These are phyloP conservation scores for Lutjanus campechanus DNA, from an alignment of 2,797 vertebrate genomes.

Conservation along the genomic window DNA sequence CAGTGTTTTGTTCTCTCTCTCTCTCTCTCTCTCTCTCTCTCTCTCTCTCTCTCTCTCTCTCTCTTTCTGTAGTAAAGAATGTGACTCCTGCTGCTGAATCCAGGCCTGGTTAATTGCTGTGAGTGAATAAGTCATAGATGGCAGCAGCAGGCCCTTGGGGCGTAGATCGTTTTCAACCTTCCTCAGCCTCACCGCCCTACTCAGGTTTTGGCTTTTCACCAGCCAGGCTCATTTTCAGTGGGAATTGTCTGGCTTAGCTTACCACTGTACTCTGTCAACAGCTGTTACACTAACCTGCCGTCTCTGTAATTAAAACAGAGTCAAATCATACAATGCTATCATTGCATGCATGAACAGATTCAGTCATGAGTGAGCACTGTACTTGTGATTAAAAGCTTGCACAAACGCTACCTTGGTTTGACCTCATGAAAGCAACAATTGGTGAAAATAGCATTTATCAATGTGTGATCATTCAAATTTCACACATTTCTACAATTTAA, in stretches of 20 bases:
- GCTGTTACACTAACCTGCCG: slow-evolving; percentile 55
- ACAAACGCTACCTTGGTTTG: slow-evolving; percentile 19
- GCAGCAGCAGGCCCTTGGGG: slow-evolving; percentile 70
- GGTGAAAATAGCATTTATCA: background rate
- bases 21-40: slow-evolving; percentile 27
- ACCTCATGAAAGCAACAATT: background rate
- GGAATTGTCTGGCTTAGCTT: slow-evolving; percentile 51
- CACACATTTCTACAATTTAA: background rate
- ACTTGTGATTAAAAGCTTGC: background rate
- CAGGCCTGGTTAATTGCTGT: slow-evolving; percentile 79
- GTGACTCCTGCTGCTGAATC: slow-evolving; percentile 73
- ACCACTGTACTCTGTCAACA: slow-evolving; percentile 63
- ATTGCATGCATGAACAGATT: slow-evolving; percentile 47
- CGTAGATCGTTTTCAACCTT: slow-evolving; percentile 79
- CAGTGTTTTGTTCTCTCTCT: slow-evolving; percentile 37
- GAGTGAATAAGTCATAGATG: slow-evolving; percentile 80
- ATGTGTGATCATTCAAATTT: background rate
- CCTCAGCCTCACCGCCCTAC: slow-evolving; percentile 63
- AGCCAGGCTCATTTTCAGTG: slow-evolving; percentile 66
- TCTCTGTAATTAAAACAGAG: slow-evolving; percentile 61
- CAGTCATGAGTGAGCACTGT: slow-evolving; percentile 14
- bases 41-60: slow-evolving; percentile 30
- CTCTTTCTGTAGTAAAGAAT: slow-evolving; percentile 65
- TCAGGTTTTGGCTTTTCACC: slow-evolving; percentile 72
- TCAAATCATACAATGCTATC: slow-evolving; percentile 34